A percentile compares a stretch with the other conserved stretches of the same genome.
Conservation (phyloP, 2,888 invertebrate genomes). For the Caenorhabditis doughertyi region DNA sequence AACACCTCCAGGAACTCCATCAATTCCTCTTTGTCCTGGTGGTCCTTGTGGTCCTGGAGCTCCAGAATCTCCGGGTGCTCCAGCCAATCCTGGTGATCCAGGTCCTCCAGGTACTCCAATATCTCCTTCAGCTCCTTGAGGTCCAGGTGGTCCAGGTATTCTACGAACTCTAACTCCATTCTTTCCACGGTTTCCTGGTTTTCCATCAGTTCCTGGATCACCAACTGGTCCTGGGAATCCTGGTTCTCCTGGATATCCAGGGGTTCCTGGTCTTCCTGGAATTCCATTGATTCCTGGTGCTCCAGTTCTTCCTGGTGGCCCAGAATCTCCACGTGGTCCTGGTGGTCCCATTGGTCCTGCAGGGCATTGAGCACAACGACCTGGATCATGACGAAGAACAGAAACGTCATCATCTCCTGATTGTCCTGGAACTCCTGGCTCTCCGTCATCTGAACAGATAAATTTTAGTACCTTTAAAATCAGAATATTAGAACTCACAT, state of each 20-base stretch:
- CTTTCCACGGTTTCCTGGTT: slow-evolving; percentile 52
- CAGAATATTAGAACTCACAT: slow-evolving; percentile 47
- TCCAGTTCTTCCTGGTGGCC: slow-evolving; percentile 52
- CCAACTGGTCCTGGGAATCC: slow-evolving; percentile 66
- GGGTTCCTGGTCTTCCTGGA: slow-evolving; percentile 58
- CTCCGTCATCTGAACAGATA: slow-evolving; percentile 52
- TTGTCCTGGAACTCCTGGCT: slow-evolving; percentile 41
- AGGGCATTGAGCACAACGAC: slow-evolving; percentile 68
- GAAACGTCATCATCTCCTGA: slow-evolving; percentile 56
- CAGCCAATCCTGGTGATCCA: slow-evolving; percentile 59
- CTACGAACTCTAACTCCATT: slow-evolving; percentile 47
- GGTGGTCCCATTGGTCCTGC: slow-evolving; percentile 75
- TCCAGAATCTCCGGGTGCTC: slow-evolving; percentile 65
- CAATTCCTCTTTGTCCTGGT: slow-evolving; percentile 66
- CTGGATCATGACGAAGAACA: slow-evolving; percentile 59
- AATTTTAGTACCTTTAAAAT: background rate
- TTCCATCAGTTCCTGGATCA: slow-evolving; percentile 60
- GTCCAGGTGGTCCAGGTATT: slow-evolving; percentile 62
- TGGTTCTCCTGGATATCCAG: slow-evolving; percentile 61
- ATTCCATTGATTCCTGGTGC: slow-evolving; percentile 65
- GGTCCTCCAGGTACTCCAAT: slow-evolving; percentile 57
- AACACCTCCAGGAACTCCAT: slow-evolving; percentile 47
- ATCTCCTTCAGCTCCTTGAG: slow-evolving; percentile 62
- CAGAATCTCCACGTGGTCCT: slow-evolving; percentile 64
- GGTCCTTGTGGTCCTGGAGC: slow-evolving; percentile 75